Evolutionary conservation across 35 echinoderm and acorn worm genomes (phyloP), one percentile per base, ranked within the genome.

Genomic region (Apostichopus parvimensis): DNA sequence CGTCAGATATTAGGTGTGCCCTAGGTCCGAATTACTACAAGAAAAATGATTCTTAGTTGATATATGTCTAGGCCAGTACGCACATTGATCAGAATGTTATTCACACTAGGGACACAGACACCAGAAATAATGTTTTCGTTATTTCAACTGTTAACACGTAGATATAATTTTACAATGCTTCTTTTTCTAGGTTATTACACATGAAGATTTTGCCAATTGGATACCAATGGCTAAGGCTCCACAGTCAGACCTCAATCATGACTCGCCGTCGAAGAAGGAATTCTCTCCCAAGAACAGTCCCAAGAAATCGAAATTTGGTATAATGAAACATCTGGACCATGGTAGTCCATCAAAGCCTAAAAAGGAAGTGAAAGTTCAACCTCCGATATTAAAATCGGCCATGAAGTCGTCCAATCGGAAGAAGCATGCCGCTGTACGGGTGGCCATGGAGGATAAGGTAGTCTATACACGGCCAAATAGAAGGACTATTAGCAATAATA

Each of bases 251-350:
- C 5, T 26, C 23, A 88, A 72, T 17, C 64, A 88, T 24, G 86
- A 88, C 6, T 88, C 86, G 8, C 86, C 86, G 4, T 71, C 86
- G 6, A 88, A 88, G 61, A 88, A 72, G 34, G 86, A 88, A 26
- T 52, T 52, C 62, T 88, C 86, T 18, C 86, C 86, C 4, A 88
- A 88, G 62, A 60, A 88, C 86, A 88, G 86, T 88, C 86, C 86
- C 68, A 88, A 88, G 62, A 88, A 88, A 54, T 20, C 17, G 1
- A 68, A 75, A 88, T 62, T 65, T 10, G 86, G 64, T 34, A 62
- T n/a, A 15, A 88, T 73, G 62, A 88, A 88, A 72, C 64, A 88
- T 57, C 14, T 65, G 6, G 86, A 88, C n/a, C 23, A 88, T 45
- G 62, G 62, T 45, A 88, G 86, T 26, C 86, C 86, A 45, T 65